Percentiles rank a stretch among this genome's conserved stretches.
Evolutionary conservation across 2,113 vertebrate species (phyloP).

Genomic region (Sorex fumeus): DNA sequence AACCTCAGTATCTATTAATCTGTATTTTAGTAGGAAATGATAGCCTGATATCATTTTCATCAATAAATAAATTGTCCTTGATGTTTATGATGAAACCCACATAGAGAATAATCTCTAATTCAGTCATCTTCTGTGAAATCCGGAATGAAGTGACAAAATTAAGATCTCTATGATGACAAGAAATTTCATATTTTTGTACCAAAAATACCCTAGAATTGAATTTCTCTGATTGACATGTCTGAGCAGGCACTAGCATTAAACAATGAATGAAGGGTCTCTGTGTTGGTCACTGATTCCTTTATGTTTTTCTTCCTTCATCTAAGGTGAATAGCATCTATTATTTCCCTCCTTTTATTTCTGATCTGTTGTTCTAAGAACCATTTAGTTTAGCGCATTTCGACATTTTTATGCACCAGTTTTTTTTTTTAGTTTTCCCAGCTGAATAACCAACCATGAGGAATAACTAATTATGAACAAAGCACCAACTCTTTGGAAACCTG

Average conservation of each 20-base stretch:
- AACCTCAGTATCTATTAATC: constrained; percentile 17
- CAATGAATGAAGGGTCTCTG: background rate
- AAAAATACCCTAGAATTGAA: background rate
- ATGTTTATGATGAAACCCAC: constrained; percentile 39
- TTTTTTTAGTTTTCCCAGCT: constrained; percentile 4
- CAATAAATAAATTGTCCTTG: constrained; percentile 46
- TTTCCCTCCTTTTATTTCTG: background rate
- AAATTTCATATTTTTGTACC: background rate
- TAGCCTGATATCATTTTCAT: background rate
- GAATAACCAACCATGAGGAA: background rate
- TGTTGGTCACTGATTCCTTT: background rate
- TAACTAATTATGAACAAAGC: background rate
- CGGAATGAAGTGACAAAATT: background rate
- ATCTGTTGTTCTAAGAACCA: constrained; percentile 48
- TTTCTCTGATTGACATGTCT: background rate
- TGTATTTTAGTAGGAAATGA: constrained; percentile 35
- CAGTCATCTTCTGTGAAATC: background rate
- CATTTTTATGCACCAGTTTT: constrained; percentile 25
- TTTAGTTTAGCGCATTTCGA: background rate
- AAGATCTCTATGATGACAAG: background rate
- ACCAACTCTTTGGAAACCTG: background rate
- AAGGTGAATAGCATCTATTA: background rate
- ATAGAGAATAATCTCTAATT: background rate
- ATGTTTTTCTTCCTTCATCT: background rate
- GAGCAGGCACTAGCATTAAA: background rate